Conservation (phyloP, 2,888 invertebrate species). For the Catotricha subobsoleta region DNA sequence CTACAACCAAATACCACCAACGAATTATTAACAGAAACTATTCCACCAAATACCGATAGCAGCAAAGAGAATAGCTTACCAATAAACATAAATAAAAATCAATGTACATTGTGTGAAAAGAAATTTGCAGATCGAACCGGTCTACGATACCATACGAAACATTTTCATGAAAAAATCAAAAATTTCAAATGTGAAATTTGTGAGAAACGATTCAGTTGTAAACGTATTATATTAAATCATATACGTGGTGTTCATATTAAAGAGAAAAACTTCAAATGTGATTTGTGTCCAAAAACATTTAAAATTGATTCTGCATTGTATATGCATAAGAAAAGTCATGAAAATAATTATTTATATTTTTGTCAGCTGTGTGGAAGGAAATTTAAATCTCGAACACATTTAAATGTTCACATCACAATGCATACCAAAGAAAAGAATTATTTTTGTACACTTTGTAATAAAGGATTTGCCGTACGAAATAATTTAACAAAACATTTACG, state of each 20-base stretch:
- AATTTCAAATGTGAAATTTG: constrained; percentile 34
- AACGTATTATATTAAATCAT: constrained; percentile 31
- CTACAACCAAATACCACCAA: no score
- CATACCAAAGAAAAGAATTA: constrained; percentile 28
- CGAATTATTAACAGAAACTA: no score
- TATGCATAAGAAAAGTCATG: constrained; percentile 33
- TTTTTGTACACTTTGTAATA: constrained; percentile 30
- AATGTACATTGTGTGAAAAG: constrained; percentile 33
- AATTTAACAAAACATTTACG: constrained; percentile 32
- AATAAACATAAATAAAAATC: constrained; percentile 19
- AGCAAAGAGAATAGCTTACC: not conserved
- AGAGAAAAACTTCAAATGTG: constrained; percentile 30
- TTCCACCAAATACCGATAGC: no score
- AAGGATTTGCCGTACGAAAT: constrained; percentile 29
- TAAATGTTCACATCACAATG: constrained; percentile 29
- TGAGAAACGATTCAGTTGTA: constrained; percentile 31
- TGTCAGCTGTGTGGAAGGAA: constrained; percentile 29
- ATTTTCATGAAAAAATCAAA: constrained; percentile 30
- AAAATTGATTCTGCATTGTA: constrained; percentile 32
- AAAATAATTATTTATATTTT: constrained; percentile 30
- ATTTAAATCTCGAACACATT: constrained; percentile 33
- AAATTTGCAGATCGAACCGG: constrained; percentile 29
- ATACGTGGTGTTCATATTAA: constrained; percentile 29
- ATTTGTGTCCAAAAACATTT: constrained; percentile 32
- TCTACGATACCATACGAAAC: constrained; percentile 35